These are phyloP conservation scores for Gortyna flavago DNA, from an alignment of 2,888 invertebrate species.

Conservation along the genomic window DNA sequence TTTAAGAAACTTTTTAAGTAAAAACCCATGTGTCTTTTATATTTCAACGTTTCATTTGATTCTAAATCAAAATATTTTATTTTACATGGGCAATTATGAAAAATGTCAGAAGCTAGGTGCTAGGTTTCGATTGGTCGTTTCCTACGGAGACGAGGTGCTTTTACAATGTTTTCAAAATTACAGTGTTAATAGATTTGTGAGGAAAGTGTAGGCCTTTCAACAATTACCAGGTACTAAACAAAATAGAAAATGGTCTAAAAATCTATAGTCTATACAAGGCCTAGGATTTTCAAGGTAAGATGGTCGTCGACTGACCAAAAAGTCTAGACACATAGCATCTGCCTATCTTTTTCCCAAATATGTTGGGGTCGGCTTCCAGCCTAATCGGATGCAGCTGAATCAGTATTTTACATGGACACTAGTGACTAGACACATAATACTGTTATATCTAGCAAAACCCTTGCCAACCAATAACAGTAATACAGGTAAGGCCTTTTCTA, in stretches of 20 bases:
- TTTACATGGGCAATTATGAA: background rate
- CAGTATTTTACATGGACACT: too few relatives aligned
- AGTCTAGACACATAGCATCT: constrained; percentile 24
- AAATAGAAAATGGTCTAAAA: background rate
- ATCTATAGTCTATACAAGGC: too few relatives aligned
- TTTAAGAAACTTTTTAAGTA: background rate
- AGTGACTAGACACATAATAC: constrained; percentile 20
- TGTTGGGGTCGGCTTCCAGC: too few relatives aligned
- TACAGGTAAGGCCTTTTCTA: background rate
- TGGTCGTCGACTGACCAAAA: background rate
- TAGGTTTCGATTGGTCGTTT: background rate
- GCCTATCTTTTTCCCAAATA: too few relatives aligned
- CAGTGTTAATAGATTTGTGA: background rate
- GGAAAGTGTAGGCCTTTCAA: background rate
- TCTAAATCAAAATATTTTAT: too few relatives aligned
- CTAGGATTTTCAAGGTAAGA: background rate
- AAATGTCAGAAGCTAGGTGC: background rate
- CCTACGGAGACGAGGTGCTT: background rate
- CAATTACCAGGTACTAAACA: background rate
- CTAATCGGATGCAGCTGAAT: too few relatives aligned
- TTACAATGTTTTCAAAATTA: background rate
- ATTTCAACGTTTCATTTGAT: background rate
- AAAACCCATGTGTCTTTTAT: background rate
- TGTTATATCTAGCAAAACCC: background rate
- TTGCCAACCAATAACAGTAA: background rate